Evolutionary conservation across 1,140 invertebrate species (phyloP), one percentile per base, ranked within the genome.

Genomic region (Dryas iulia): DNA sequence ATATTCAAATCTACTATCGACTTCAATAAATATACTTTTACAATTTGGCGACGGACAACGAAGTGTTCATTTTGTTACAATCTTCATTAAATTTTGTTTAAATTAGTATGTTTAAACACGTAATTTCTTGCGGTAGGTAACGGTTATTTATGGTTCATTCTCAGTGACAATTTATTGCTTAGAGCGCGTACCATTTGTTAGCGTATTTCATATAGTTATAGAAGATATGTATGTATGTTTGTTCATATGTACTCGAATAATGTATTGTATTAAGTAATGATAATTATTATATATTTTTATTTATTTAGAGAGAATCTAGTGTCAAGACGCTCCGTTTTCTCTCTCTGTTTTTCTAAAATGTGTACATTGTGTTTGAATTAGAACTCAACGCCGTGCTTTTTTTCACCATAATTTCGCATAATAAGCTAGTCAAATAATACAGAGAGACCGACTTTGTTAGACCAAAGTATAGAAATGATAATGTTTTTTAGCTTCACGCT

Each of bases 121-220:
- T 25, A 11, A 14, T 56, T 56, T 56, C 53, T 56, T 56, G 53
- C 24, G 53, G 53, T 56, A 56, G 53, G 53, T 56, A 56, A 56
- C 53, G 53, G 53, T 56, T 25, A 56, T 26, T 56, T 56, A 26
- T 26, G 53, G 18, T 47, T 18, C 21, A 47, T 39, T 39, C 35
- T 39, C 8, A 21, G 18, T 21, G 39, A 56, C 23, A 56, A 56
- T 56, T 56, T 56, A 56, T n/a, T 25, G 53, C 23, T 54, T 11
- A 23, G 23, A 54, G 23, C 18, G 23, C 11, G 12, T 11, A 54
- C 18, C 35, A 6, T 1, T 39, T 39, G n/a, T 39, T 39, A 39
- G 35, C 4, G 14, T 39, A 39, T 39, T 14, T 39, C 14, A 39
- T 39, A n/a, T n/a, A n/a, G 35, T n/a, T 39, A 39, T n/a, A n/a